A percentile compares a stretch with the other conserved stretches of the same genome.
Conservation (phyloP, 2,888 invertebrate species). For the Ametastegia equiseti region DNA sequence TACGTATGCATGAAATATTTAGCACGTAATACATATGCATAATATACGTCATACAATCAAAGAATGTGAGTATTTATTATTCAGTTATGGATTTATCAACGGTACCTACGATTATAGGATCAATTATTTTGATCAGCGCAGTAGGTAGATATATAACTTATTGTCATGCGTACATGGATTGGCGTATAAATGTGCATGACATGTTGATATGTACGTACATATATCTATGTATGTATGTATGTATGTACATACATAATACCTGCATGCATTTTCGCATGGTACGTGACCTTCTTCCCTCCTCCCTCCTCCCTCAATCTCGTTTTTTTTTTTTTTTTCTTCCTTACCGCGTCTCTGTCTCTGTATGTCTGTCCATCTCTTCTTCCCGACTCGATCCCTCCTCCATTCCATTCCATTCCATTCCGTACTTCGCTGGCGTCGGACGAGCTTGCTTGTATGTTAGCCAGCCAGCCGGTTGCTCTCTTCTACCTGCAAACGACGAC, state of each 20-base stretch:
- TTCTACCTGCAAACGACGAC: constrained; percentile 42
- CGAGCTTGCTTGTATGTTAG: not conserved
- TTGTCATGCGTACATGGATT: not conserved
- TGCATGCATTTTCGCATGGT: constrained; percentile 27
- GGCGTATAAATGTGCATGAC: not conserved
- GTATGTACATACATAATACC: not conserved
- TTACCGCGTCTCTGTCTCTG: not conserved
- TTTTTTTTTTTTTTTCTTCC: not conserved
- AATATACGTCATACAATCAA: too few relatives aligned
- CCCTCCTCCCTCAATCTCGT: not conserved
- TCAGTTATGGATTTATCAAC: too few relatives aligned
- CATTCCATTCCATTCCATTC: not conserved
- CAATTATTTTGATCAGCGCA: too few relatives aligned
- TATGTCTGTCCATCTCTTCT: constrained; percentile 19
- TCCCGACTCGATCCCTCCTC: constrained; percentile 32
- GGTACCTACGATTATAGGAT: too few relatives aligned
- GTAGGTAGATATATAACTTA: too few relatives aligned
- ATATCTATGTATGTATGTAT: not conserved
- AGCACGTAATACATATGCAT: too few relatives aligned
- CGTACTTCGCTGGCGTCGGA: not conserved
- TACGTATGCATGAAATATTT: too few relatives aligned
- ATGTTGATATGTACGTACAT: not conserved
- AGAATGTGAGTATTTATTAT: too few relatives aligned
- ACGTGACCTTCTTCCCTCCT: constrained; percentile 30
- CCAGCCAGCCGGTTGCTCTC: constrained; percentile 16